A percentile compares a stretch with the other conserved stretches of the same genome.
phyloP scores from a whole-genome alignment of 2,888 invertebrate genomes.

The Embidobia sp. region DNA sequence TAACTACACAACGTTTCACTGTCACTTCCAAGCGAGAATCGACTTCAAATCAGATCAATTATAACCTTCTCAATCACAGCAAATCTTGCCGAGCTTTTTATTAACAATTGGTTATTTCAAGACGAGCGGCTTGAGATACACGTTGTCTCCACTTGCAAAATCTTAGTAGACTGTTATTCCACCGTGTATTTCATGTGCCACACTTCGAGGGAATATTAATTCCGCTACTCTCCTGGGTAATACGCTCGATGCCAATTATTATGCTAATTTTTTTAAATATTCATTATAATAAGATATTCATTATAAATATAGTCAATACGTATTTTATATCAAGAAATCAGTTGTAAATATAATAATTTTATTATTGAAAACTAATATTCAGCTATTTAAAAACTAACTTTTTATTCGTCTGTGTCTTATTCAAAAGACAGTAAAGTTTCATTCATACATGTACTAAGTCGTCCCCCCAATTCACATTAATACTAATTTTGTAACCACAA shows the following conservation, averaged over 20 bases:
- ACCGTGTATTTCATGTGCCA: constrained; percentile 31
- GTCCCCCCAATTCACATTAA: no score
- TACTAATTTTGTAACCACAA: no score
- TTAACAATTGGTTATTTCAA: constrained; percentile 20
- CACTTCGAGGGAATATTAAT: constrained; percentile 42
- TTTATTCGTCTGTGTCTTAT: no score
- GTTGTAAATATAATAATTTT: no score
- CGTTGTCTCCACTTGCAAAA: constrained; percentile 6
- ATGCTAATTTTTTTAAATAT: constrained; percentile 22
- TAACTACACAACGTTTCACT: neutral
- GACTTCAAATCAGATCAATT: neutral
- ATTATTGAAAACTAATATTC: no score
- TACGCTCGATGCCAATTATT: constrained; percentile 16
- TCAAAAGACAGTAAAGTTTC: no score
- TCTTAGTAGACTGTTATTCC: constrained; percentile 16
- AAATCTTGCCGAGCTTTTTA: neutral
- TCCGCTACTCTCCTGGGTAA: constrained; percentile 29
- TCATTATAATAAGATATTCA: neutral
- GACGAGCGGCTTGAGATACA: constrained; percentile 18
- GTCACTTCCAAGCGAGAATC: no score
- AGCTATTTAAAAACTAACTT: no score
- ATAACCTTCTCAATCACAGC: neutral
- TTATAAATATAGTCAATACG: no score
- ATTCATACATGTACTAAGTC: no score
- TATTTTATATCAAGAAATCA: no score